Conservation (phyloP, 30 jellyfish, hydroid and myxozoan species). For the Hydra vulgaris region DNA sequence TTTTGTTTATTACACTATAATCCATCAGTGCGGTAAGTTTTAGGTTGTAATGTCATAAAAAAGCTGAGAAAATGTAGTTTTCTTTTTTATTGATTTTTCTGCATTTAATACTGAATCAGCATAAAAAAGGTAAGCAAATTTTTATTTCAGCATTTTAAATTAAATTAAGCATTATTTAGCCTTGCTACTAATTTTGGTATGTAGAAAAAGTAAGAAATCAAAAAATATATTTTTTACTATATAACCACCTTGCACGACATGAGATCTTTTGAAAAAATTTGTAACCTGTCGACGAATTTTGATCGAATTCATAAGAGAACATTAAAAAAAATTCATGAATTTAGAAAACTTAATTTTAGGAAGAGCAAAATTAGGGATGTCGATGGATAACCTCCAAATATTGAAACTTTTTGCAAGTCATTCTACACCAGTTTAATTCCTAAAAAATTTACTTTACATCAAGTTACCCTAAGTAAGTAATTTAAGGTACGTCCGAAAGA, state of each 20-base stretch:
- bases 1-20: not conserved
- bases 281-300: not conserved
- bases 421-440: too few species aligned
- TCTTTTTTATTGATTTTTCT: not conserved
- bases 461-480: too few species aligned
- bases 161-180: not conserved
- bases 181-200: not conserved
- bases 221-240: too few species aligned
- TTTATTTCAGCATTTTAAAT: not conserved
- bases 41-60: not conserved
- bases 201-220: not conserved
- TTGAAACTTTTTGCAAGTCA: too few species aligned
- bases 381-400: too few species aligned
- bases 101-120: not conserved
- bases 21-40: not conserved
- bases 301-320: not conserved
- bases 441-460: too few species aligned
- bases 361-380: not conserved
- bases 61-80: not conserved
- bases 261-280: not conserved
- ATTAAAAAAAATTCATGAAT: not conserved
- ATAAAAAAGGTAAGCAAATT: not conserved
- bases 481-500: too few species aligned
- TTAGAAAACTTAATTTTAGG: not conserved
- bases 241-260: not conserved